phyloP scores from a whole-genome alignment of 2,888 invertebrate species.

The Pedicia rivosa region DNA sequence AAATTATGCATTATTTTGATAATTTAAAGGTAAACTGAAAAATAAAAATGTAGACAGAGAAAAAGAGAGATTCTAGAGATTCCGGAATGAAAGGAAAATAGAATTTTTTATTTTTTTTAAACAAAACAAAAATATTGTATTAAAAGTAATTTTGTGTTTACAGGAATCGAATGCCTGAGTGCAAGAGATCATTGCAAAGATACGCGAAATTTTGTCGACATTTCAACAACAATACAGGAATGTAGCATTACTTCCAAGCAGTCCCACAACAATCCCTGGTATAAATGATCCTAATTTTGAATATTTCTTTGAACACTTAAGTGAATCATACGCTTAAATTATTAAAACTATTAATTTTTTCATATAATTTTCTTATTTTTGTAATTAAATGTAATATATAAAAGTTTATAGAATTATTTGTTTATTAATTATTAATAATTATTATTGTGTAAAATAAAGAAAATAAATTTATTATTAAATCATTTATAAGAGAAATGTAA shows the following conservation, averaged over 20 bases:
- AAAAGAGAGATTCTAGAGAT: too few species aligned
- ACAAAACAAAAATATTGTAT: too few species aligned
- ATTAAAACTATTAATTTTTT: neutral
- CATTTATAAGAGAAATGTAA: too few species aligned
- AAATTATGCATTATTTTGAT: conserved; percentile 96
- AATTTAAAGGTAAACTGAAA: conserved; percentile 79
- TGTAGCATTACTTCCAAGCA: conserved; percentile 29
- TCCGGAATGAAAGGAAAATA: too few species aligned
- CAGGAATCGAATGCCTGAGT: conserved; percentile 83
- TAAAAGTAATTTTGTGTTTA: conserved; percentile 19
- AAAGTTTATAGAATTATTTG: neutral
- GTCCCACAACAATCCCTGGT: conserved; percentile 31
- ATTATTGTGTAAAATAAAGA: too few species aligned
- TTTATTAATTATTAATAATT: neutral
- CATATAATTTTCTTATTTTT: too few species aligned
- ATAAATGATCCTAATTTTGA: conserved; percentile 37
- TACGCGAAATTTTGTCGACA: conserved; percentile 61
- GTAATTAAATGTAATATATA: conserved; percentile 3
- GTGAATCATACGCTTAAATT: conserved; percentile 45
- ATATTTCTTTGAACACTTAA: conserved; percentile 46
- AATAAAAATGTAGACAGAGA: too few species aligned
- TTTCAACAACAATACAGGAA: conserved; percentile 39
- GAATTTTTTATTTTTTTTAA: too few species aligned
- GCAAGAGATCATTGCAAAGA: conserved; percentile 73
- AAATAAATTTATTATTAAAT: conserved; percentile 2